Base-by-base conservation (phyloP, 2,797 vertebrate genomes). In the Vireo griseus region DNA sequence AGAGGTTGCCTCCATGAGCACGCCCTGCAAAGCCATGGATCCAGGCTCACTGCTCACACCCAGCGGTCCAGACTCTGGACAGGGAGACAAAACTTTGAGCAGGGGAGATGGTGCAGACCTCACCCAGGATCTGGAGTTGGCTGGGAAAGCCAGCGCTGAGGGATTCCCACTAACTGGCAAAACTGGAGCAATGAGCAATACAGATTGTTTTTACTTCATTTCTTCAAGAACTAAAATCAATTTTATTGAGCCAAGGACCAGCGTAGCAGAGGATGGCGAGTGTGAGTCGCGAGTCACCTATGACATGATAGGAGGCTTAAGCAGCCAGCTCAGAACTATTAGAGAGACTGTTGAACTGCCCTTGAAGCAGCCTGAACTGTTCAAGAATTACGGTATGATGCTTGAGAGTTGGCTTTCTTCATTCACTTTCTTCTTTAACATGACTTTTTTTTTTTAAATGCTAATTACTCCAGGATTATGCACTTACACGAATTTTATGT, bases 331-430 rank as follows among this genome's bases (percentile, higher is more conserved):
- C 94, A 98, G 97, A 72, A 97, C 96, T 76, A 99, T 99, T 96
- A 98, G 98, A 97, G 99, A 99, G 97, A 98, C 98, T 12, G 97
- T 99, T 40, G 99, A 99, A 96, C 98, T 99, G 84, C 99, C 99
- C 24, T 96, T 99, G 86, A 99, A 98, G 97, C 98, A 98, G 67
- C 98, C 99, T 1, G 98, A 98, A 78, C 97, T 99, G 44, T 99
- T 99, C 97, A 98, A 96, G 91, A 98, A 71, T 91, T 99, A 99
- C 1, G 99, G 99, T 99, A 98, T 51, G 97, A 33, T 80, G 52
- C 77, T 62, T 35, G 22, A 74, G 45, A 82, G 19, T 39, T 95
- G 80, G 35, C 40, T 90, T 71, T 89, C 65, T 95, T 77, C 21
- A 54, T 61, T 74, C 19, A 31, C 42, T 63, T 94, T 61, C 59